Evolutionary conservation across 2,113 vertebrate genomes (phyloP).

Genomic region (Pimephales promelas): DNA sequence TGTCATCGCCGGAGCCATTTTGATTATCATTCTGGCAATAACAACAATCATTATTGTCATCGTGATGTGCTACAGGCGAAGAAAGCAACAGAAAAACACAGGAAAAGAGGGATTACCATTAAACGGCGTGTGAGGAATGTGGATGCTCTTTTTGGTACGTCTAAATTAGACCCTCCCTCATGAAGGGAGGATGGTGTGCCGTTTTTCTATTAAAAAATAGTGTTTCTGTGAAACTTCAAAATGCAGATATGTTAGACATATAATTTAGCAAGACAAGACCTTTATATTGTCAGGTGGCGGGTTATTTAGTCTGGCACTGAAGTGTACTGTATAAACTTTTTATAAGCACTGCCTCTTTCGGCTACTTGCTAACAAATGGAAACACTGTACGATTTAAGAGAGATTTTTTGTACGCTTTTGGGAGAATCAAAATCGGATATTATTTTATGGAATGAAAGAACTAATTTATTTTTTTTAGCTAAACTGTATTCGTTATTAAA

Average conservation of each 20-base stretch:
- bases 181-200: neutral
- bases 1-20: constrained; percentile 70
- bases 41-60: constrained; percentile 63
- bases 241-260: constrained; percentile 41
- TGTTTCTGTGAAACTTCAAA: constrained; percentile 81
- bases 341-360: constrained; percentile 54
- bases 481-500: constrained; percentile 51
- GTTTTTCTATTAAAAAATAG: constrained; percentile 60
- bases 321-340: constrained; percentile 36
- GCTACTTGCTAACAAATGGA: constrained; percentile 13
- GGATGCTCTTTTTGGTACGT: constrained; percentile 32
- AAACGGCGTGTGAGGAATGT: constrained; percentile 54
- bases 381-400: constrained; percentile 23
- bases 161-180: constrained; percentile 39
- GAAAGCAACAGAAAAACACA: constrained; percentile 46
- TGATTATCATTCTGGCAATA: constrained; percentile 70
- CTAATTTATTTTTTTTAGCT: constrained; percentile 58
- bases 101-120: constrained; percentile 69
- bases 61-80: constrained; percentile 76
- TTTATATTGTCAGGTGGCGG: constrained; percentile 49
- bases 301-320: constrained; percentile 55
- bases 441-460: constrained; percentile 55
- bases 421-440: constrained; percentile 31
- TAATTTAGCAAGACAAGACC: constrained; percentile 31
- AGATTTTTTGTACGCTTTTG: constrained; percentile 7